phyloP scores from a whole-genome alignment of 2,113 vertebrate genomes.

The Scalopus aquaticus region DNA sequence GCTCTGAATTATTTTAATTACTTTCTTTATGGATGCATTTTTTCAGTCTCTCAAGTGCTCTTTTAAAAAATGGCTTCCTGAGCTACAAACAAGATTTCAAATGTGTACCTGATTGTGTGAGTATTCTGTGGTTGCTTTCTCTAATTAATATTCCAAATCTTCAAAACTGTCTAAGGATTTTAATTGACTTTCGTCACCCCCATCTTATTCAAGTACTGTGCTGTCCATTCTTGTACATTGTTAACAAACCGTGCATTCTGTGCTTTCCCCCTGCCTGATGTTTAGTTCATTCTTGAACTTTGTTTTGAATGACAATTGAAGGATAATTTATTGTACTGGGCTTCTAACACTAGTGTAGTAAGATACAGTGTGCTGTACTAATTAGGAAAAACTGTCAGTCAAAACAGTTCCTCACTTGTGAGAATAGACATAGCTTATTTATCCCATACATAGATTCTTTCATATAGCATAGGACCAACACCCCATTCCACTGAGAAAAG shows the following conservation, averaged over 20 bases:
- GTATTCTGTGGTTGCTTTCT: conserved; percentile 31
- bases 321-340: conserved; percentile 50
- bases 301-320: conserved; percentile 62
- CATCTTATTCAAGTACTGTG: conserved; percentile 47
- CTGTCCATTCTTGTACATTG: conserved; percentile 39
- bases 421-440: conserved; percentile 29
- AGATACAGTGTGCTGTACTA: conserved; percentile 46
- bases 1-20: conserved; percentile 73
- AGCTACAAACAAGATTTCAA: conserved; percentile 72
- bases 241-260: conserved; percentile 1
- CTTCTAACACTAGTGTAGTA: conserved; percentile 11
- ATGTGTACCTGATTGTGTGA: not conserved
- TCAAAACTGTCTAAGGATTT: conserved; percentile 67
- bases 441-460: not conserved
- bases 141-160: conserved; percentile 74
- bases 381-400: conserved; percentile 54
- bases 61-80: conserved; percentile 66
- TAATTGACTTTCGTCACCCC: conserved; percentile 72
- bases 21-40: conserved; percentile 59
- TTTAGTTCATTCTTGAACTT: conserved; percentile 60
- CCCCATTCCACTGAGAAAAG: not conserved
- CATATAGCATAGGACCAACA: not conserved
- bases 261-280: not conserved
- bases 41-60: conserved; percentile 69
- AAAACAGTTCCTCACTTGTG: conserved; percentile 32